Conservation (phyloP, 2,113 vertebrate genomes). For the Tragelaphus buxtoni region DNA sequence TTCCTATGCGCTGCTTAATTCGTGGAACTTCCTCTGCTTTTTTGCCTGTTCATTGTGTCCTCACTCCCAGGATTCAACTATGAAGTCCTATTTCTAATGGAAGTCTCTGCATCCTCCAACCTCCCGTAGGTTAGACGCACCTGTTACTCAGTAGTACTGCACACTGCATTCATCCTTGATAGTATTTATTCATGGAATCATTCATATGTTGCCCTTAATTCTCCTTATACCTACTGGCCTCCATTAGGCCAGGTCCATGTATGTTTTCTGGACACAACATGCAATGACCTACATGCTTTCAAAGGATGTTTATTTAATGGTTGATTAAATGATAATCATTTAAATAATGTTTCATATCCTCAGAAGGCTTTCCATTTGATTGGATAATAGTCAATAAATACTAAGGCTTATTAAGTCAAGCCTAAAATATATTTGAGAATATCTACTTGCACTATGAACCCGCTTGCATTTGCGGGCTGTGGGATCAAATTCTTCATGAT, state of each 20-base stretch:
- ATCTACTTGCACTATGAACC: not conserved
- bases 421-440: not conserved
- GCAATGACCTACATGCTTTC: not conserved
- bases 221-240: accelerated
- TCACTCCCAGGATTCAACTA: not conserved
- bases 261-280: not conserved
- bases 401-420: not conserved
- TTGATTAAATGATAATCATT: no score
- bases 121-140: not conserved
- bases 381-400: not conserved
- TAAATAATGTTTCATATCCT: not conserved
- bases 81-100: not conserved
- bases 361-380: not conserved
- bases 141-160: accelerated
- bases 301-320: not conserved
- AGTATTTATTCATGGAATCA: not conserved
- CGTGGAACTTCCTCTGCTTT: not conserved
- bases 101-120: no score
- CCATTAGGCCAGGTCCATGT: not conserved
- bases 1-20: not conserved
- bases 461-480: not conserved
- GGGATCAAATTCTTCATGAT: not conserved
- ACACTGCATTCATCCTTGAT: no score
- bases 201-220: accelerated
- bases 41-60: not conserved